Conservation (phyloP, 2,797 vertebrate species). For the Stomatorhinus walkeri region DNA sequence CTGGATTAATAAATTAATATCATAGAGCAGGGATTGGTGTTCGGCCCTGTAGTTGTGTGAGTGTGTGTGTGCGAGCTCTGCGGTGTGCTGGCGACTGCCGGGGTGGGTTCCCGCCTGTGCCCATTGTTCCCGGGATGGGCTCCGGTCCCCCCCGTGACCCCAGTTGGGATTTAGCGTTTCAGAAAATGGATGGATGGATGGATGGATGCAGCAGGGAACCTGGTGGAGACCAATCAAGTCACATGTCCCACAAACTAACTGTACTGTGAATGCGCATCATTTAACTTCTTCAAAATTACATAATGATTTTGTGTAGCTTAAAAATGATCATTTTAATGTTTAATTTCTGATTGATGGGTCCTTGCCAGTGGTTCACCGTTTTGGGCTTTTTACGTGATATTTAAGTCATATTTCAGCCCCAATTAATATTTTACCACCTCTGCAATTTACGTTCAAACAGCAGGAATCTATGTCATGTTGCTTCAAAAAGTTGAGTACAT, state of each 20-base stretch:
- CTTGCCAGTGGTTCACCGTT: background rate
- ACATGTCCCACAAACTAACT: background rate
- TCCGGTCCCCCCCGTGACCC: background rate
- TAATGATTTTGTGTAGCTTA: background rate
- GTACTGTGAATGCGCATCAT: background rate
- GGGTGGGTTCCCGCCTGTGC: background rate
- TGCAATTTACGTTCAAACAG: background rate
- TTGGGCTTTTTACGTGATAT: background rate
- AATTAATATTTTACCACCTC: background rate
- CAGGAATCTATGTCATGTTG: background rate
- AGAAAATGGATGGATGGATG: background rate
- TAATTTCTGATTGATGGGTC: background rate
- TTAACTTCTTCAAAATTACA: background rate
- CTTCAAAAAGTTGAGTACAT: background rate
- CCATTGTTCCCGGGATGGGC: background rate
- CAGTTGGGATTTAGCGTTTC: background rate
- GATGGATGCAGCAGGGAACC: background rate
- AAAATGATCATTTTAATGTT: background rate
- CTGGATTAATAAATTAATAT: background rate
- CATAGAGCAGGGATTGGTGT: background rate
- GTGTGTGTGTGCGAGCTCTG: no score
- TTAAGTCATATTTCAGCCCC: background rate
- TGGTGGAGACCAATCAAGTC: background rate
- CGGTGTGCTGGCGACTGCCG: background rate
- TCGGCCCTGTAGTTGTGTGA: background rate